These are phyloP conservation scores for Aphaenogaster rudis DNA, from an alignment of 1,140 invertebrate species.

Conservation along the genomic window DNA sequence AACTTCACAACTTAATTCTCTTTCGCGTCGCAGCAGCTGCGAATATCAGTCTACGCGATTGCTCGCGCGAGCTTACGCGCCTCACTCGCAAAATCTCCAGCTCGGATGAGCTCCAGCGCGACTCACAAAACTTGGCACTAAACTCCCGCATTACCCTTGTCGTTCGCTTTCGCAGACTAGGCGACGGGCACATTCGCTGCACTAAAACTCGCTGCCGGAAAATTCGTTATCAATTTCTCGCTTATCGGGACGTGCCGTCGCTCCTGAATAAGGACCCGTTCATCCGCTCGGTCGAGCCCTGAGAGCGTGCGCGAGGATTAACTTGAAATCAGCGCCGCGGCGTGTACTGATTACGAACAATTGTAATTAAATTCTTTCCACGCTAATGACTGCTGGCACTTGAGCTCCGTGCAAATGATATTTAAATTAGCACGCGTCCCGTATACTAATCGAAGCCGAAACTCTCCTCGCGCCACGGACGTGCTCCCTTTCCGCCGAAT, in stretches of 20 bases:
- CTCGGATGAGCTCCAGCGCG: slow-evolving; percentile 23
- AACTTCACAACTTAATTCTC: slow-evolving; percentile 65
- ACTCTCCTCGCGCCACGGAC: slow-evolving; percentile 28
- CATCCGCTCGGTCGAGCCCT: slow-evolving; percentile 41
- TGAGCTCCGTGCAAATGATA: slow-evolving; percentile 73
- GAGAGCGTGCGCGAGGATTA: slow-evolving; percentile 62
- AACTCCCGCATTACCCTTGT: slow-evolving; percentile 56
- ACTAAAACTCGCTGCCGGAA: slow-evolving; percentile 47
- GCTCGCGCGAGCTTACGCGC: slow-evolving; percentile 52
- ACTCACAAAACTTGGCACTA: slow-evolving; percentile 50
- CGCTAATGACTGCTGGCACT: slow-evolving; percentile 72
- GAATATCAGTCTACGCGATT: slow-evolving; percentile 60
- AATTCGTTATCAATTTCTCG: slow-evolving; percentile 62
- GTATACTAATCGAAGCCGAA: slow-evolving; percentile 72
- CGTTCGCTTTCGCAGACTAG: slow-evolving; percentile 45
- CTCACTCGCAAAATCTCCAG: slow-evolving; percentile 57
- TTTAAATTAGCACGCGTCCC: slow-evolving; percentile 72
- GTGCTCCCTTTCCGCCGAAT: slow-evolving; percentile 57
- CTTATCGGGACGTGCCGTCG: slow-evolving; percentile 60
- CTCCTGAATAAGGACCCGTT: slow-evolving; percentile 47
- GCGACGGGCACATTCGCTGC: neutral
- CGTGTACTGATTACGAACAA: slow-evolving; percentile 61
- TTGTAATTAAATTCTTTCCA: slow-evolving; percentile 75
- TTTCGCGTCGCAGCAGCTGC: slow-evolving; percentile 55
- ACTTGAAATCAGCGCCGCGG: slow-evolving; percentile 60